Conservation (phyloP, 2,797 vertebrate species). For the Pitangus sulphuratus region DNA sequence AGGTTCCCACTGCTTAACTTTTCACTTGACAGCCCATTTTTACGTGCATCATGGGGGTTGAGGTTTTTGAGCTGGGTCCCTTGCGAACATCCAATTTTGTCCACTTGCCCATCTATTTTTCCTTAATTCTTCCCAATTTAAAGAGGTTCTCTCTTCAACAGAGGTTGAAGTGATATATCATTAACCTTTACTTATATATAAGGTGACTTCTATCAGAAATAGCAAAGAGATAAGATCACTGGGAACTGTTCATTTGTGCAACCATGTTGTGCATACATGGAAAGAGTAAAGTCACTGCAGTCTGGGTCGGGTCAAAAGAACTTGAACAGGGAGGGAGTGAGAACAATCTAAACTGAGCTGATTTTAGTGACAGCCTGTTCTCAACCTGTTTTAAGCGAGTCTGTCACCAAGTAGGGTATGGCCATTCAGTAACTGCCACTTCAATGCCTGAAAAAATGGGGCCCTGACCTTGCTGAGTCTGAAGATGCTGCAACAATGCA, state of each 20-base stretch:
- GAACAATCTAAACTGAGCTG: neutral
- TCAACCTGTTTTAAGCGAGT: neutral
- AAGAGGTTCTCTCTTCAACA: neutral
- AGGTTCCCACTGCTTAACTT: neutral
- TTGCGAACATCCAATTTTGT: neutral
- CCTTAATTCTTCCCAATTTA: neutral
- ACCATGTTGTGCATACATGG: neutral
- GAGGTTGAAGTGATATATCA: fast-evolving
- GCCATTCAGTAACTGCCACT: neutral
- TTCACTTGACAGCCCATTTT: fast-evolving
- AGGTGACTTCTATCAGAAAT: neutral
- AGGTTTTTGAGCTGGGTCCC: neutral
- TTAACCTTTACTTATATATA: neutral
- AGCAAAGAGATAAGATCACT: neutral
- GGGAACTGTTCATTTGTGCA: neutral
- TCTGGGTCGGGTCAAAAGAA: neutral
- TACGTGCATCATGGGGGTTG: fast-evolving
- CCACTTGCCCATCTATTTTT: neutral
- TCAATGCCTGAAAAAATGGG: neutral
- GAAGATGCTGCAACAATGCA: neutral
- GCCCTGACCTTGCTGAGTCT: neutral
- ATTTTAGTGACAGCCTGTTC: neutral
- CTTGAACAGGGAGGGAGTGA: neutral
- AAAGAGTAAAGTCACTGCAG: neutral
- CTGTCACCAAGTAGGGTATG: too few species aligned